Percentiles rank a stretch among this genome's conserved stretches.
Evolutionary conservation across 1,140 invertebrate genomes (phyloP).

Genomic region (Anastrepha ludens): DNA sequence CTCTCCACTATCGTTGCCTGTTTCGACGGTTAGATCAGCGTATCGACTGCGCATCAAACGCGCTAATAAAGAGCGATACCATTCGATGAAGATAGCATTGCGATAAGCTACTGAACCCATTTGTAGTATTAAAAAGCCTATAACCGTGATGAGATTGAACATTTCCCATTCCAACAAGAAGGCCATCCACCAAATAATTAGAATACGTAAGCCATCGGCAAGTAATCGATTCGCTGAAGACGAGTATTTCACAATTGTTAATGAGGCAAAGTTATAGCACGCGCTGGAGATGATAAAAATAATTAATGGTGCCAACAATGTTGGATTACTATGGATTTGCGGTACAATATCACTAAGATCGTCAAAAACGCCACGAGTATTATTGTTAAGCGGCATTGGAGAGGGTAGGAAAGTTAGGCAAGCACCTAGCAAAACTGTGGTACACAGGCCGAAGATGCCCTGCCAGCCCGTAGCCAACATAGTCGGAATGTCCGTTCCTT

Average conservation of each 20-base stretch:
- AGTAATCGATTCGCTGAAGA: slow-evolving; percentile 95
- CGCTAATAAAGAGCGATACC: slow-evolving; percentile 64
- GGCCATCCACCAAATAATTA: slow-evolving; percentile 92
- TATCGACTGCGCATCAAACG: slow-evolving; percentile 65
- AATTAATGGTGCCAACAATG: slow-evolving; percentile 75
- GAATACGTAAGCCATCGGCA: slow-evolving; percentile 90
- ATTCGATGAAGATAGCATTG: slow-evolving; percentile 78
- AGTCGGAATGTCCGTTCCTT: slow-evolving; percentile 86
- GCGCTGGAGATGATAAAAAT: slow-evolving; percentile 94
- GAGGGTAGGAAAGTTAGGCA: slow-evolving; percentile 91
- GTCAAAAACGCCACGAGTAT: slow-evolving; percentile 87
- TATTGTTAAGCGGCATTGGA: slow-evolving; percentile 84
- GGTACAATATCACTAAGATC: slow-evolving; percentile 88
- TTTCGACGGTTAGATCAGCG: slow-evolving; percentile 59
- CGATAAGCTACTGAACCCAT: slow-evolving; percentile 88
- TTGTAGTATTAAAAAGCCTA: slow-evolving; percentile 84
- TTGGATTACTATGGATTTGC: slow-evolving; percentile 81
- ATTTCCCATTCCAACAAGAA: slow-evolving; percentile 84
- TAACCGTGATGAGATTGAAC: slow-evolving; percentile 87
- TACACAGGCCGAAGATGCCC: slow-evolving; percentile 90
- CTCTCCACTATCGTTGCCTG: slow-evolving; percentile 55
- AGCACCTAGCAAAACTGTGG: slow-evolving; percentile 84
- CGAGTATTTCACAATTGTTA: slow-evolving; percentile 96
- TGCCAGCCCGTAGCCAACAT: slow-evolving; percentile 92
- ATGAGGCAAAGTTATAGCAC: slow-evolving; percentile 97